phyloP scores from a whole-genome alignment of 1,140 invertebrate species.

The Magallana angulata region DNA sequence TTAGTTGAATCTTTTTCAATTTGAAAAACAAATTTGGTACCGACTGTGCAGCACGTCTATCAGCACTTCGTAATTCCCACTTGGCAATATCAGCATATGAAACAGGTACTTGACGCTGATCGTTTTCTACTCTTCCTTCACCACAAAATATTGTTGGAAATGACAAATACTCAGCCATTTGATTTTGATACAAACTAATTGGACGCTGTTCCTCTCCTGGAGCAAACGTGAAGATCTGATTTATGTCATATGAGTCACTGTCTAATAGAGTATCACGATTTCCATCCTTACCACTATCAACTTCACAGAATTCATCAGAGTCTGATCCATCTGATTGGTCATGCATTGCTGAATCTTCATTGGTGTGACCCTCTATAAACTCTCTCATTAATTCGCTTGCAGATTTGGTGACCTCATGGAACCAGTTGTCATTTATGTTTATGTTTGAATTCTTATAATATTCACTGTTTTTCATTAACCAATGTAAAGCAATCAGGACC shows the following conservation, averaged over 20 bases:
- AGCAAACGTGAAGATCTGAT: constrained; percentile 47
- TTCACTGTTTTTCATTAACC: constrained; percentile 44
- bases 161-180: constrained; percentile 52
- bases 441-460: constrained; percentile 47
- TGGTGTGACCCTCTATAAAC: constrained; percentile 21
- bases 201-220: constrained; percentile 48
- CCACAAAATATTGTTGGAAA: constrained; percentile 65
- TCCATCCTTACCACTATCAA: constrained; percentile 15
- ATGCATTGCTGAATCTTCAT: neutral
- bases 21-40: constrained; percentile 51
- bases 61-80: constrained; percentile 43
- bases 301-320: constrained; percentile 40
- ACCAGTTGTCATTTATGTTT: constrained; percentile 24
- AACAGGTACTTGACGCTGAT: constrained; percentile 36
- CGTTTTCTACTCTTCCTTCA: constrained; percentile 45
- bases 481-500: constrained; percentile 40
- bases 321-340: constrained; percentile 5
- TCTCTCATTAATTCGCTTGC: constrained; percentile 33
- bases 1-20: constrained; percentile 48
- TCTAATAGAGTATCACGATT: constrained; percentile 49
- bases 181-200: constrained; percentile 50
- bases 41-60: constrained; percentile 47
- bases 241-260: constrained; percentile 8
- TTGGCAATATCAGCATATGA: constrained; percentile 47
- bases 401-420: constrained; percentile 25